Base-by-base conservation (phyloP, 2,113 vertebrate genomes). In the Asarcornis scutulata region DNA sequence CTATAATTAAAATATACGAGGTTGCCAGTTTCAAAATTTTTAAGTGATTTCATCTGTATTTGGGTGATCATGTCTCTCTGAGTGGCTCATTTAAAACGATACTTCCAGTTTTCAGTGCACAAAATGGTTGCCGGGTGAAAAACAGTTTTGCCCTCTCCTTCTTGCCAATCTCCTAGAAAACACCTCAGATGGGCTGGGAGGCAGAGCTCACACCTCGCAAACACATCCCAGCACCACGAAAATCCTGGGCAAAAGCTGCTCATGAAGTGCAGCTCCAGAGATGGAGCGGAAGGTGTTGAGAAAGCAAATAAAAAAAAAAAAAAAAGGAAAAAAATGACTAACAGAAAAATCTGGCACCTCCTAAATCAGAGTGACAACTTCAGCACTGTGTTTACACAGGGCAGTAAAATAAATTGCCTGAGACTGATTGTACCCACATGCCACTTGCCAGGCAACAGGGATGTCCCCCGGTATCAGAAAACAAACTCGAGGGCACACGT, bases 11-110 rank as follows among this genome's bases (percentile, higher is more conserved):
- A 95, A 89, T 53, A 89, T 11, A 86, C 69, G 83, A 93, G 60
- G 62, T 95, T 64, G 83, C 32, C 29, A 72, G 89, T 81, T 97
- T 83, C 86, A 63, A 71, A 88, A 38, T 77, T 75, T 91, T 89
- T 94, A 95, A 97, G 86, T 91, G 97, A 93, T 96, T 95, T 97
- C 93, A 91, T 89, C 91, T 92, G 92, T 85, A 66, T 89, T 81
- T 17, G 74, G 83, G 86, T 60, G 83, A 91, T 71, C 26, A 31
- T 6, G 56, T 83, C 58, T 86, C 36, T 92, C 73, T 36, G 84
- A 95, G 95, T 2, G 3, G 75, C 82, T 89, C 9, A 12, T 87
- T 83, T 68, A 36, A 95, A 94, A 75, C 6, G 69, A 79, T 69
- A 64, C 79, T 95, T 93, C 82, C 86, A 20, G 95, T 95, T 87